These are phyloP conservation scores for Noctua fimbriata DNA, from an alignment of 2,888 invertebrate genomes.

Conservation along the genomic window DNA sequence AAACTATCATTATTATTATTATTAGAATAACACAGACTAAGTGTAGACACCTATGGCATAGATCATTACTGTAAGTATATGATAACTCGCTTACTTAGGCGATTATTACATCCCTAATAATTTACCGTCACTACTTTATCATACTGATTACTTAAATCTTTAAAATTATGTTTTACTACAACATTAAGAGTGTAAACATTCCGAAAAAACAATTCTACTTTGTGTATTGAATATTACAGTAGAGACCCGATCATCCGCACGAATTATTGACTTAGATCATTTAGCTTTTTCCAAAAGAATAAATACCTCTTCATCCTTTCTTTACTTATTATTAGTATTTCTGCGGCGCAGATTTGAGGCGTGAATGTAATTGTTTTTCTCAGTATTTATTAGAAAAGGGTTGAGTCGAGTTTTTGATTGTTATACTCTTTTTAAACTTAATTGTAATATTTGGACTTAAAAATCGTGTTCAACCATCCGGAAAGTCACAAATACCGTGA, in stretches of 20 bases:
- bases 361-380: background rate
- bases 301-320: background rate
- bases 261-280: background rate
- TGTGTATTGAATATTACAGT: constrained; percentile 42
- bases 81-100: constrained; percentile 59
- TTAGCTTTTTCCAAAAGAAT: background rate
- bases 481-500: constrained; percentile 2
- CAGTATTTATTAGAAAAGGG: background rate
- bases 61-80: constrained; percentile 38
- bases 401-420: background rate
- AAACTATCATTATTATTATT: constrained; percentile 13
- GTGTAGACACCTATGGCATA: constrained; percentile 24
- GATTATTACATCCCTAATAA: constrained; percentile 57
- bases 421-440: constrained; percentile 34
- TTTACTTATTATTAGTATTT: constrained; percentile 1
- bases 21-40: constrained; percentile 11
- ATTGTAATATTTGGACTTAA: constrained; percentile 36
- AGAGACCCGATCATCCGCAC: constrained; percentile 44
- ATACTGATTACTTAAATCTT: constrained; percentile 51
- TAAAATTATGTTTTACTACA: constrained; percentile 42
- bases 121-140: constrained; percentile 57
- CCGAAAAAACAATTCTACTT: constrained; percentile 44
- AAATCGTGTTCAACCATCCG: constrained; percentile 25
- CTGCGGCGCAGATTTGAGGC: background rate
- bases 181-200: constrained; percentile 51